Base-by-base conservation (phyloP, 1,140 invertebrate genomes). In the Himalopsyche phryganea region DNA sequence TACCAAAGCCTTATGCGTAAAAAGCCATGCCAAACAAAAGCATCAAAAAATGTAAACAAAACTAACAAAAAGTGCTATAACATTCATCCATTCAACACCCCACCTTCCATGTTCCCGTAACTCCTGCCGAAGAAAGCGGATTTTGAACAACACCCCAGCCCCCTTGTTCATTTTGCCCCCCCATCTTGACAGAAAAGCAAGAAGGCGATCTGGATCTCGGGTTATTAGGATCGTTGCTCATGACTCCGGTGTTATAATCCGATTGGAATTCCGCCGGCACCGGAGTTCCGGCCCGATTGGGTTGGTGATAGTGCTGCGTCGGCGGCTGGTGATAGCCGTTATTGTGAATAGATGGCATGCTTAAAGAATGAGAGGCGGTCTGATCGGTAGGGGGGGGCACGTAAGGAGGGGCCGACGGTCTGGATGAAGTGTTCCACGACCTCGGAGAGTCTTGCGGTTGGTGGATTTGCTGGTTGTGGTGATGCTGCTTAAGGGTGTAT, bases 171-270 rank as follows among this genome's bases (percentile, higher is more conserved):
- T 72, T 72, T 20, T 11, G 1, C 10, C 72, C 70, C 52, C 71
- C 71, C 74, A 76, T 76, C 60, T 77, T 77, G 67, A 76, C 76
- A 0, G 74, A 76, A 55, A 76, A 77, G 68, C 74, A 78, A 71
- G 74, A 76, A 70, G 76, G 76, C 69, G 75, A 77, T 57, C 74
- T 72, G 55, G 76, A 76, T 42, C 75, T 66, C 9, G 52, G 33
- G 5, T 10, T 6, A 41, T 42, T 20, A 28, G 23, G 50, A n/a
- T 17, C 18, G 13, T 52, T 51, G 45, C 28, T 46, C 5, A 53
- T 55, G 19, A 15, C 17, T 36, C 47, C 36, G 23, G 32, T 36
- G 11, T 35, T 19, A 49, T 57, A 53, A 23, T 63, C 61, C 32
- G 50, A 40, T 35, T 55, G 61, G 1, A 55, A 41, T 19, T 63